phyloP scores from a whole-genome alignment of 1,140 invertebrate genomes.

The Calliopsis andreniformis region DNA sequence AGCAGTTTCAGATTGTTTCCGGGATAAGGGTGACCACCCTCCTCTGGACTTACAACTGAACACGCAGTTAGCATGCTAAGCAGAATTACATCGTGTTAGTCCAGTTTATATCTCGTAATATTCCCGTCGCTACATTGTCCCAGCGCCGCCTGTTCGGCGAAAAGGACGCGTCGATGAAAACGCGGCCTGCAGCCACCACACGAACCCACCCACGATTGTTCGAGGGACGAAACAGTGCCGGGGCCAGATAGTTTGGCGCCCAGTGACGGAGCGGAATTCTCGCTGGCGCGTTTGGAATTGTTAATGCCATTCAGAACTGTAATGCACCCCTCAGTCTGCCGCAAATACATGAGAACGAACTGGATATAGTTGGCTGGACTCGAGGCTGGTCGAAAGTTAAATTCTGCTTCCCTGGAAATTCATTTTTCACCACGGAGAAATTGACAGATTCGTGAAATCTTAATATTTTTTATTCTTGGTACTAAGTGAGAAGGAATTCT shows the following conservation, averaged over 20 bases:
- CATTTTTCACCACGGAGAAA: too few relatives aligned
- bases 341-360: background rate
- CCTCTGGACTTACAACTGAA: conserved; percentile 56
- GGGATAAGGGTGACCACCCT: conserved; percentile 45
- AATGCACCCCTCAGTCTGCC: background rate
- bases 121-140: conserved; percentile 30
- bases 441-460: too few relatives aligned
- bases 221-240: background rate
- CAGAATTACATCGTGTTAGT: conserved; percentile 60
- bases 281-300: background rate
- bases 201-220: conserved; percentile 39
- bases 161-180: conserved; percentile 46
- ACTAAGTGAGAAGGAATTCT: too few relatives aligned
- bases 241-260: conserved; percentile 21
- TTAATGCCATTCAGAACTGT: background rate
- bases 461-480: too few relatives aligned
- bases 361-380: background rate
- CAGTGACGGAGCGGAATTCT: background rate
- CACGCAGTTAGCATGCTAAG: conserved; percentile 61
- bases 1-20: conserved; percentile 62
- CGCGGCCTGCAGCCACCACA: conserved; percentile 19
- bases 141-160: background rate
- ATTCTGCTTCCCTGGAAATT: too few relatives aligned
- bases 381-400: too few relatives aligned
- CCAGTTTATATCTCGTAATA: conserved; percentile 57